phyloP scores from a whole-genome alignment of 2,888 invertebrate genomes.

The Eupithecia vulgata region DNA sequence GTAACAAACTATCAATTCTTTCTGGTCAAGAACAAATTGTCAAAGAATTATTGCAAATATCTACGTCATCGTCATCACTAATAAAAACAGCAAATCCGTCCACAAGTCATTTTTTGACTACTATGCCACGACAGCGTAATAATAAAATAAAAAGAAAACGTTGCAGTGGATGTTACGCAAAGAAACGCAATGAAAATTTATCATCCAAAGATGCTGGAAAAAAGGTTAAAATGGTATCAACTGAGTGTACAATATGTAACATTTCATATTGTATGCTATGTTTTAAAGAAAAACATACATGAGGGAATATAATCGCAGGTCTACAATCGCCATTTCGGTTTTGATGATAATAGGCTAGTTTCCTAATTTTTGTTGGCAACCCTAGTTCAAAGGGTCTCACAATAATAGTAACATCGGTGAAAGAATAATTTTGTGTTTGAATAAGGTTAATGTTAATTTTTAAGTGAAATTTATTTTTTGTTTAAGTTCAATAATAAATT shows the following conservation, averaged over 20 bases:
- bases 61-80: constrained; percentile 21
- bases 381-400: constrained; percentile 20
- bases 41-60: constrained; percentile 22
- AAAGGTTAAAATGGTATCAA: constrained; percentile 7
- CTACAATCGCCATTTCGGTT: constrained; percentile 10
- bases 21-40: constrained; percentile 22
- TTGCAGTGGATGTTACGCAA: constrained; percentile 18
- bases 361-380: constrained; percentile 18
- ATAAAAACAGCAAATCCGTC: constrained; percentile 15
- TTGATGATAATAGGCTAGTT: constrained; percentile 10
- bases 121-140: constrained; percentile 19
- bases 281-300: constrained; percentile 10
- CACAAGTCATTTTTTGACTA: constrained; percentile 18
- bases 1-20: constrained; percentile 21
- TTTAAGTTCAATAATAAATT: constrained; percentile 19
- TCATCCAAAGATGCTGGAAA: constrained; percentile 18
- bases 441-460: constrained; percentile 17
- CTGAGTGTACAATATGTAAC: constrained; percentile 5
- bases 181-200: constrained; percentile 17
- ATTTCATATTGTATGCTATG: constrained; percentile 9
- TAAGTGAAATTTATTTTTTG: constrained; percentile 18
- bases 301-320: constrained; percentile 10
- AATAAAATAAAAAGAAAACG: constrained; percentile 21
- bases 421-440: constrained; percentile 12
- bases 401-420: constrained; percentile 21